A percentile compares a stretch with the other conserved stretches of the same genome.
Evolutionary conservation across 53 echinoderm and acorn worm species (phyloP).

Genomic region (Henricia sp.): DNA sequence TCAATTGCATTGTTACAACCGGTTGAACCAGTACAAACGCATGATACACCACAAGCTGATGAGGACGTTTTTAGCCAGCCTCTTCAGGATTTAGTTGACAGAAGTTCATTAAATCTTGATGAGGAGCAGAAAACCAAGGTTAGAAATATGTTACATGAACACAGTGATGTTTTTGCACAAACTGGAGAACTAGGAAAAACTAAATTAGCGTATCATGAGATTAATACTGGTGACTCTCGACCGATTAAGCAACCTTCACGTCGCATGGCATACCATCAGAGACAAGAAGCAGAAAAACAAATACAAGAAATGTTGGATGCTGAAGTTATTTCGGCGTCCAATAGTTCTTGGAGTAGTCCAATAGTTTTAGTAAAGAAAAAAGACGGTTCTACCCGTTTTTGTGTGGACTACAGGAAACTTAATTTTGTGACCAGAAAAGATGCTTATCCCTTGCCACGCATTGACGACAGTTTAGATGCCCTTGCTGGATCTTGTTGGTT

Average conservation of each 20-base stretch:
- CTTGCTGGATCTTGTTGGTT: neutral
- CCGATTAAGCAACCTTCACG: constrained; percentile 17
- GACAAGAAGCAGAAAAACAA: neutral
- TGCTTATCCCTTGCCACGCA: neutral
- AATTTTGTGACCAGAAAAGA: constrained; percentile 17
- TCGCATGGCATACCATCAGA: neutral
- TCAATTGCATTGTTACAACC: neutral
- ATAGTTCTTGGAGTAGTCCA: constrained; percentile 11
- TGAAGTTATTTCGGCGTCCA: constrained; percentile 25
- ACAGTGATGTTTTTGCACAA: neutral
- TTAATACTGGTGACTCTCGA: constrained; percentile 8
- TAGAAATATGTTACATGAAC: neutral
- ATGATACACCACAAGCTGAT: neutral
- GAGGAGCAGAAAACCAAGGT: neutral
- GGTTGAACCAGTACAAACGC: neutral
- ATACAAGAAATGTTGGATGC: neutral
- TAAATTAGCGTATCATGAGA: neutral
- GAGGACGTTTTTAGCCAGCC: neutral
- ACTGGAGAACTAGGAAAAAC: neutral
- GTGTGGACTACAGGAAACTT: constrained; percentile 28
- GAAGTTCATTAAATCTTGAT: neutral
- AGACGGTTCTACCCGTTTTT: constrained; percentile 16
- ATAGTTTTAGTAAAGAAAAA: constrained; percentile 9
- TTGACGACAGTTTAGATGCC: constrained; percentile 4
- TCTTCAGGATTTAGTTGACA: neutral